Base-by-base conservation (phyloP, 2,797 vertebrate species). In the Sebastes flavidus region DNA sequence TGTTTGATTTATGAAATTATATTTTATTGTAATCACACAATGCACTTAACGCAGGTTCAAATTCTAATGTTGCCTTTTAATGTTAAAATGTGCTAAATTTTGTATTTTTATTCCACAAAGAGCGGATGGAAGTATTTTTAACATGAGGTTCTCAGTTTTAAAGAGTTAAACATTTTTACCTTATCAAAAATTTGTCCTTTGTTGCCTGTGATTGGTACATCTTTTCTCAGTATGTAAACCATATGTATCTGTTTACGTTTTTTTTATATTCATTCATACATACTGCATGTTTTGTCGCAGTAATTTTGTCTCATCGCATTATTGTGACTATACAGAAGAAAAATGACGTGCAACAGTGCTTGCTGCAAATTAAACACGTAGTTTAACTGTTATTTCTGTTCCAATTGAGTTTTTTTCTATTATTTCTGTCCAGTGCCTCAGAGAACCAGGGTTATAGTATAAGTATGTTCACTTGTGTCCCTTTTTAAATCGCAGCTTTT, bases 301-400 rank as follows among this genome's bases (percentile, higher is more conserved):
- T 79, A 8, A 34, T 73, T 75, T 81, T 80, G 75, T 87, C 30
- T 82, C 52, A 70, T 86, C 7, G 13, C 73, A 49, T 86, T 75
- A 49, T 85, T 92, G 81, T 87, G 87, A 86, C 73, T 75, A 77
- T 83, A 85, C 69, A 68, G 68, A 72, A 59, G 80, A 75, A 46
- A 85, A 80, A 89, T 81, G 87, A 90, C 90, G 82, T 76, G 87
- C 92, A 88, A 90, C 88, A 84, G 67, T 90, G 81, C 58, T 89
- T 89, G 90, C 91, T 93, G 90, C 90, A 88, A 90, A 95, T 94
- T 94, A 94, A 95, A 90, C 61, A 69, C 78, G 78, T 91, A 87
- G 72, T 88, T 22, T 78, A 85, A 88, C 56, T 65, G 65, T 83
- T 69, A 55, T n/a, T 72, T 82, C 46, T 85, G 63, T 63, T 83